Evolutionary conservation across 2,113 vertebrate genomes (phyloP), one percentile per base, ranked within the genome.

Genomic region (Genyomyrus donnyi): DNA sequence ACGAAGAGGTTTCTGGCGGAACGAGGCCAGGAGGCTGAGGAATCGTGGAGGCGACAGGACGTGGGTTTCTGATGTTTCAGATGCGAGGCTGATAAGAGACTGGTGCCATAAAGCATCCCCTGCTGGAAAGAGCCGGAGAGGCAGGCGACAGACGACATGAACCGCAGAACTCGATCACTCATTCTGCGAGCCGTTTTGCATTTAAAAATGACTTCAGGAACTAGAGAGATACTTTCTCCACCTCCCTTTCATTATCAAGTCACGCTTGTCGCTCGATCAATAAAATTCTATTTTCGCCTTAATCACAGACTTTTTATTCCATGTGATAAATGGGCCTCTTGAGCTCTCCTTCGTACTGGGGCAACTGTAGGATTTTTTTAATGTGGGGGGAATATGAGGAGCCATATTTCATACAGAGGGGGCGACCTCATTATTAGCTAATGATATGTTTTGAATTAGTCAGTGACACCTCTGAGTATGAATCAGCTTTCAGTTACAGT

Each of bases 191-290:
- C 17, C 13, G 31, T 1, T 87, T 52, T 50, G 48, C 49, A 87
- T 87, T 87, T 87, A 52, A 87, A 87, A 15, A 86, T 6, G 10
- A 86, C 85, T 86, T 50, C 48, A 52, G 85, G n/a, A 86, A 52
- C 2, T 11, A n/a, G 84, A 21, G n/a, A 48, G 45, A 24, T n/a
- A 58, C 86, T 56, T 88, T 50, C 24, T 62, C 15, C n/a, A 88
- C 19, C 87, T 50, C 87, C 52, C 52, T 42, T 88, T 88, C 87
- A 62, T 88, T 58, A 21, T 88, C 53, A 9, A 53, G 45, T 88
- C 35, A 88, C 53, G 21, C 42, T 88, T 88, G 87, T 62, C 87
- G 15, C 19, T 66, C 21, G 56, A 88, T 88, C 52, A 62, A 88
- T 62, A n/a, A 66, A 66, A 62, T n/a, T 8, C 27, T 46, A 42